These are phyloP conservation scores for Dryobates pubescens DNA, from an alignment of 2,797 vertebrate species.

Conservation along the genomic window DNA sequence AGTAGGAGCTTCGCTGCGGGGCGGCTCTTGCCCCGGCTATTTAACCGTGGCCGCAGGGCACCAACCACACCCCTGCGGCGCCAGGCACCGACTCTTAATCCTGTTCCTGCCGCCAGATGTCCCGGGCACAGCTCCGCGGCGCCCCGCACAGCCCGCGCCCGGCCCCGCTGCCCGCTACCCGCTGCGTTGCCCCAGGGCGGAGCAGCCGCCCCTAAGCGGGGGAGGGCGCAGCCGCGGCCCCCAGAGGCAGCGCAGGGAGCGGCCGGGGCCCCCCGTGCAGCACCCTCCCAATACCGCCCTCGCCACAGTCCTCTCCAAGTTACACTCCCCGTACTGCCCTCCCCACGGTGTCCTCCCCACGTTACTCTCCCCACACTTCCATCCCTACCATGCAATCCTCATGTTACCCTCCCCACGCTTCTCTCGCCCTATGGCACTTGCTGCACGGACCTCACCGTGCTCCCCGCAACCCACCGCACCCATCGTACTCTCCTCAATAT, in stretches of 20 bases:
- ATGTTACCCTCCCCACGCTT: too few species aligned
- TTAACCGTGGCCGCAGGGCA: conserved; percentile 73
- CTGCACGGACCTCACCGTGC: neutral
- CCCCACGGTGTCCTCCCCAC: neutral
- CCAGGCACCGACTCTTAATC: conserved; percentile 55
- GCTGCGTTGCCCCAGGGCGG: neutral
- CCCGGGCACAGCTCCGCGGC: neutral
- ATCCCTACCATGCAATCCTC: too few species aligned
- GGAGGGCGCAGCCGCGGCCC: neutral
- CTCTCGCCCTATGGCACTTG: neutral
- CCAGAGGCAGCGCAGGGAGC: neutral
- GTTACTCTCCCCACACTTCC: neutral
- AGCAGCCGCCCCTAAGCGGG: neutral
- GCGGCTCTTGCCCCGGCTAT: conserved; percentile 78
- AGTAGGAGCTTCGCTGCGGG: conserved; percentile 43
- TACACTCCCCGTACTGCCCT: neutral
- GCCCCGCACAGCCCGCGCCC: neutral
- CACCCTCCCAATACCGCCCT: too few species aligned
- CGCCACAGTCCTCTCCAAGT: neutral
- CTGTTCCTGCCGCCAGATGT: conserved; percentile 77
- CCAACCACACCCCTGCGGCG: conserved; percentile 85
- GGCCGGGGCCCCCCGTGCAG: neutral
- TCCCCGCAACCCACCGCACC: too few species aligned
- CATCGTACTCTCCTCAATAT: neutral
- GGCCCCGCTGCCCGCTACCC: neutral